These are phyloP conservation scores for Sebastes schlegelii DNA, from an alignment of 2,113 vertebrate species.

Conservation along the genomic window DNA sequence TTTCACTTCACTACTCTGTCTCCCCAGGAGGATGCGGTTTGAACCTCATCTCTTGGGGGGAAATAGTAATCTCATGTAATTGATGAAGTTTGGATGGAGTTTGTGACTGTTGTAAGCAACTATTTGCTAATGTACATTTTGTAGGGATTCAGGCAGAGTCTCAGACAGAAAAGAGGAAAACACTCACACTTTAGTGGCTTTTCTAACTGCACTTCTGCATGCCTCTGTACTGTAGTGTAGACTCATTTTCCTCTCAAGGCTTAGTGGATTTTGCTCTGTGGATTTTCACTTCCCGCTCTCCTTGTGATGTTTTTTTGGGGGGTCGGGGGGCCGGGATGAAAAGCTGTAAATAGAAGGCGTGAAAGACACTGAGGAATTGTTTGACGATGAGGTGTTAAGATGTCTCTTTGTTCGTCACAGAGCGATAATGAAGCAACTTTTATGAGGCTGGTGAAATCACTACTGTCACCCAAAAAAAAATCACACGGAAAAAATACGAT, in stretches of 20 bases:
- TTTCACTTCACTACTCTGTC: slow-evolving; percentile 16
- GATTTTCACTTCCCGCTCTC: neutral
- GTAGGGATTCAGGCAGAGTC: neutral
- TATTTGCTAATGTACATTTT: neutral
- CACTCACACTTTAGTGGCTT: neutral
- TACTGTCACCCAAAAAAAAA: too few species aligned
- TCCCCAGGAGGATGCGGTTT: slow-evolving; percentile 18
- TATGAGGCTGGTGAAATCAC: too few species aligned
- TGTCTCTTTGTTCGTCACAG: too few species aligned
- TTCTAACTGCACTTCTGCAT: neutral
- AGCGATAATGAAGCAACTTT: too few species aligned
- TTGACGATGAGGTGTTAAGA: too few species aligned
- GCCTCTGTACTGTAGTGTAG: neutral
- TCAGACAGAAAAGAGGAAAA: neutral
- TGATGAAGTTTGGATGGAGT: slow-evolving; percentile 29
- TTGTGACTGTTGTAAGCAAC: neutral
- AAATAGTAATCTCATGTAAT: slow-evolving; percentile 36
- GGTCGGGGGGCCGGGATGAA: too few species aligned
- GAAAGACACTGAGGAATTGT: too few species aligned
- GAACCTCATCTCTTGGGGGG: slow-evolving; percentile 27
- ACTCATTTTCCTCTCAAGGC: neutral
- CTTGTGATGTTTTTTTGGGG: neutral
- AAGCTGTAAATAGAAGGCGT: neutral
- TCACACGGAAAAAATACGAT: too few species aligned
- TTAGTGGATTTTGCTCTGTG: neutral